Conservation (phyloP, 2,113 vertebrate species). For the Chaetops frenatus region DNA sequence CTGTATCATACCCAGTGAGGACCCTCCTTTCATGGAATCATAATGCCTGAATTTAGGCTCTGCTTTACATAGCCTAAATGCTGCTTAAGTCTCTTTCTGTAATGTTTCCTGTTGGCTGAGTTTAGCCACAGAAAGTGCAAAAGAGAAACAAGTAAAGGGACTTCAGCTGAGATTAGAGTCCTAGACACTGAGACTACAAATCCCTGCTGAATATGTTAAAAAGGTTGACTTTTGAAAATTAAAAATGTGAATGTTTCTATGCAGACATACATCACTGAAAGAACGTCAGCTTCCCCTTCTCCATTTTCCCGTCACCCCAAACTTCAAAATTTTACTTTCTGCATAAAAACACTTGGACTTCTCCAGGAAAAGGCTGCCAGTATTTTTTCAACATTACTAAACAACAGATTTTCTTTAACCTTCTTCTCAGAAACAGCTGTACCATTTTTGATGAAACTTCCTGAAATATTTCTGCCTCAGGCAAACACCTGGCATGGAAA, state of each 20-base stretch:
- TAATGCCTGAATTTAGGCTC: neutral
- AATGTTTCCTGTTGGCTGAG: neutral
- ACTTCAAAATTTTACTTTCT: neutral
- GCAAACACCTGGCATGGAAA: constrained; percentile 54
- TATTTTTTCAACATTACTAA: constrained; percentile 12
- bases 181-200: neutral
- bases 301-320: neutral
- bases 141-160: neutral
- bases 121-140: neutral
- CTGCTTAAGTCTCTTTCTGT: neutral
- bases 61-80: neutral
- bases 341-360: neutral
- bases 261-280: neutral
- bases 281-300: neutral
- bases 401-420: constrained; percentile 26
- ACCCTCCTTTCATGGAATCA: fast-evolving
- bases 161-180: neutral
- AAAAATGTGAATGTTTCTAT: neutral
- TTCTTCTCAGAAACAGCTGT: constrained; percentile 50
- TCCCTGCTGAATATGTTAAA: neutral
- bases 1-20: neutral
- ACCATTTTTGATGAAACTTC: constrained; percentile 45
- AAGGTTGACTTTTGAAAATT: neutral
- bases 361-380: neutral
- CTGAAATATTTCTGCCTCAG: constrained; percentile 41